phyloP scores from a whole-genome alignment of 2,797 vertebrate genomes.

The Lemur catta region DNA sequence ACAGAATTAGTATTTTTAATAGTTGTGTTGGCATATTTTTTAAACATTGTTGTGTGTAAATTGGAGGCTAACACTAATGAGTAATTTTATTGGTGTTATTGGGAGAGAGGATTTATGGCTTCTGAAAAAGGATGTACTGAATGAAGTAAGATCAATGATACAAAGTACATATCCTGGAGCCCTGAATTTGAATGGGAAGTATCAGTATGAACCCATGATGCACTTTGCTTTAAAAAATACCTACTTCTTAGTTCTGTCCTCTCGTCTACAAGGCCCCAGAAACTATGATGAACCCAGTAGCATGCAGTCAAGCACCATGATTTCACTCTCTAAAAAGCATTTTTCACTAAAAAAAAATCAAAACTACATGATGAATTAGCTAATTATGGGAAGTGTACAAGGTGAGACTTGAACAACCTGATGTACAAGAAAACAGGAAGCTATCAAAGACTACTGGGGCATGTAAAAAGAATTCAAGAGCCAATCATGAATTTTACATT shows the following conservation, averaged over 20 bases:
- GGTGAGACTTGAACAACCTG: background rate
- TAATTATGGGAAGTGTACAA: background rate
- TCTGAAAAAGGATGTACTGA: conserved; percentile 3
- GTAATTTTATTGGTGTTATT: background rate
- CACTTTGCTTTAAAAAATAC: conserved; percentile 31
- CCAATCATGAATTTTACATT: background rate
- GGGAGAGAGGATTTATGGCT: background rate
- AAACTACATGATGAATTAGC: background rate
- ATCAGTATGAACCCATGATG: background rate
- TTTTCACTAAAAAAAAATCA: background rate
- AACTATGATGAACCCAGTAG: background rate
- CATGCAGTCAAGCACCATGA: background rate
- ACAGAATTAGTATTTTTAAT: background rate
- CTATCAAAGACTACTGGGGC: background rate
- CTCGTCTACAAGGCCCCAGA: background rate
- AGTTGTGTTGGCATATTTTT: background rate
- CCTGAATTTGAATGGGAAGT: conserved; percentile 22
- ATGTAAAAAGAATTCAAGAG: background rate
- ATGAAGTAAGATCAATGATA: background rate
- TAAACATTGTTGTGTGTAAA: background rate
- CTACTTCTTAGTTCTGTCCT: background rate
- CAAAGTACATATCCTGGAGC: background rate
- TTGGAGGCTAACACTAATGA: background rate
- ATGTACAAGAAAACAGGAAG: background rate
- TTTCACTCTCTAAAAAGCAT: conserved; percentile 13